Base-by-base conservation (phyloP, 2,888 invertebrate species). In the Andrena minutula region DNA sequence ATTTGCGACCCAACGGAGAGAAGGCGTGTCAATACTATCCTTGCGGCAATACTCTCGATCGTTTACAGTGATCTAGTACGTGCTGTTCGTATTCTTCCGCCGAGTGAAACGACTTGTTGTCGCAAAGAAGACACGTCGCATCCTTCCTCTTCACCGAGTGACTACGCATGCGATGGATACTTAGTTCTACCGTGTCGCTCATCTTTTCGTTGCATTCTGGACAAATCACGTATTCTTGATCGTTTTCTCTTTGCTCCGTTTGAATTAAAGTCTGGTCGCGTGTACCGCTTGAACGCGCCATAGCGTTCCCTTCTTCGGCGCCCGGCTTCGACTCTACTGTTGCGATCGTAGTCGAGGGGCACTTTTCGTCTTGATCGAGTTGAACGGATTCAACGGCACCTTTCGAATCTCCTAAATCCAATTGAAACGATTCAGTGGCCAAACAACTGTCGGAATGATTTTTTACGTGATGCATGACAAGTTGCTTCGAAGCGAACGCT, bases 51-150 rank as follows among this genome's bases (percentile, higher is more conserved):
- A 71, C 70, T 74, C 64, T 70, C n/a, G 65, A 56, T 26, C 78
- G 76, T 69, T 84, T 84, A 10, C 78, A 76, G 23, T 85, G 78
- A 49, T 72, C 70, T 20, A 75, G 53, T 5, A 75, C 60, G 16
- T 84, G 81, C 6, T 58, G 69, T 16, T 81, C 77, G 35, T 85
- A 82, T 6, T 84, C 80, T 2, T 83, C 83, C 30, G 53, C 2
- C 3, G 85, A 71, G 8, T 41, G 8, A 8, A 78, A 84, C 6
- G 61, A 49, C 4, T 64, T 66, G n/a, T 80, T 65, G 16, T 72
- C 84, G 16, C 81, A 65, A 3, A 78, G 60, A 58, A 81, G 75
- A 35, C 83, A 85, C 8, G 56, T 81, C 7, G 65, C 47, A 2
- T 84, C 85, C 2, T 79, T 79, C 5, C 75, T 66, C n/a, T 78